These are phyloP conservation scores for Anguilla obscura DNA, from an alignment of 2,797 vertebrate species.

Conservation along the genomic window DNA sequence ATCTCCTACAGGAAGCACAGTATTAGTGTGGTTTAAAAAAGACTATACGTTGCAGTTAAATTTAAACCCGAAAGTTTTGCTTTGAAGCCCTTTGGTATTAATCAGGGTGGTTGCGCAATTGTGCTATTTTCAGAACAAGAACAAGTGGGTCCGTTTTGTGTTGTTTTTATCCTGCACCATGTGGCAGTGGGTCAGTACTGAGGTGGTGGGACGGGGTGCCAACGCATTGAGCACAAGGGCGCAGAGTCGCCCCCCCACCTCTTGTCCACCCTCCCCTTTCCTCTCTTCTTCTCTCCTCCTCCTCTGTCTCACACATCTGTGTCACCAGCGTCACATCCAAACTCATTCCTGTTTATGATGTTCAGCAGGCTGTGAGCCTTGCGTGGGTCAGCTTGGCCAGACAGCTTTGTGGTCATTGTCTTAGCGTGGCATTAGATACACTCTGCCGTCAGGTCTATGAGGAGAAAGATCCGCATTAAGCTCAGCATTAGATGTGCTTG, in stretches of 20 bases:
- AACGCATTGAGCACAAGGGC: neutral
- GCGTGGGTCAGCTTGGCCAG: neutral
- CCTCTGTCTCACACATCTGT: neutral
- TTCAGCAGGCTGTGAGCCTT: neutral
- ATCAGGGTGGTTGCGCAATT: conserved; percentile 56
- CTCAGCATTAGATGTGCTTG: neutral
- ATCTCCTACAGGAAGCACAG: conserved; percentile 48
- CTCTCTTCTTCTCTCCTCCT: neutral
- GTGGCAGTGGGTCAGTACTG: neutral
- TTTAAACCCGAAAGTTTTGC: conserved; percentile 6
- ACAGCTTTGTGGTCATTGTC: neutral
- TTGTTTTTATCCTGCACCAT: conserved; percentile 49
- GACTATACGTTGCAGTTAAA: conserved; percentile 48
- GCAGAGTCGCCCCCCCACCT: neutral
- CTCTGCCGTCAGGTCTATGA: too few relatives aligned
- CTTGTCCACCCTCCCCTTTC: neutral
- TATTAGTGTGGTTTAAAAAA: conserved; percentile 46
- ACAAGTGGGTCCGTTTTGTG: conserved; percentile 42
- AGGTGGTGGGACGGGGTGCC: neutral
- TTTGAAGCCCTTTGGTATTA: conserved; percentile 33
- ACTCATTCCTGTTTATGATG: neutral
- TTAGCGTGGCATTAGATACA: too few relatives aligned
- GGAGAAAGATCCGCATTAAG: neutral
- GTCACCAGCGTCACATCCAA: neutral
- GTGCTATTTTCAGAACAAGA: conserved; percentile 47